Base-by-base conservation (phyloP, 2,113 vertebrate genomes). In the Paralichthys olivaceus region DNA sequence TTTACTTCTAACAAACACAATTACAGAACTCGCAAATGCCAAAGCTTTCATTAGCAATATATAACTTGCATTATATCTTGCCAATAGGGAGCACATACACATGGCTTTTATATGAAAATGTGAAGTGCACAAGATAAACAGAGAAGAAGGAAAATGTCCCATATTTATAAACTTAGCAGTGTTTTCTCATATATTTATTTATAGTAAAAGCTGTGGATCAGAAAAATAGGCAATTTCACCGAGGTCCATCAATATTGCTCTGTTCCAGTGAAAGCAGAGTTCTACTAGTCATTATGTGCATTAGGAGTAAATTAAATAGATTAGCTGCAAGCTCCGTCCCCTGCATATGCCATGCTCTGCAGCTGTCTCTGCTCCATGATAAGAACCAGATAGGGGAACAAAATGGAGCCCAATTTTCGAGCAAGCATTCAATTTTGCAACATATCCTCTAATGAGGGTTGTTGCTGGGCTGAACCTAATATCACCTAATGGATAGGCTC, bases 401-500 rank as follows among this genome's bases (percentile, higher is more conserved):
- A 83, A 81, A 69, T 45, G 28, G 43, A 73, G 55, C 32, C 71
- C 58, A 34, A 69, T 86, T 86, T 80, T 70, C 23, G 2, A 84
- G 67, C 47, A 0, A 71, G 67, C 85, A 55, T 78, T 90, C 64
- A 54, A 68, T 84, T 89, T 69, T 23, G 28, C 73, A 81, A 77
- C 37, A 76, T 72, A 69, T 88, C 74, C 75, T 71, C 79, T 90
- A 87, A 88, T 87, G 83, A 86, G 63, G 60, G 51, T 57, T 85
- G 75, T 85, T 87, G 75, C 78, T 62, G 26, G 65, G 63, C 60
- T 69, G 51, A 74, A 79, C 69, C 75, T 79, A 84, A 84, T 86
- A 61, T 75, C 79, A 76, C 26, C 77, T 89, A 88, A 90, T 84
- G 85, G 81, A 72, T 66, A 29, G 32, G 17, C 62, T 89, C 66